Evolutionary conservation across 2,797 vertebrate species (phyloP), one percentile per base, ranked within the genome.

Genomic region (Oceanodroma leucorhoa): DNA sequence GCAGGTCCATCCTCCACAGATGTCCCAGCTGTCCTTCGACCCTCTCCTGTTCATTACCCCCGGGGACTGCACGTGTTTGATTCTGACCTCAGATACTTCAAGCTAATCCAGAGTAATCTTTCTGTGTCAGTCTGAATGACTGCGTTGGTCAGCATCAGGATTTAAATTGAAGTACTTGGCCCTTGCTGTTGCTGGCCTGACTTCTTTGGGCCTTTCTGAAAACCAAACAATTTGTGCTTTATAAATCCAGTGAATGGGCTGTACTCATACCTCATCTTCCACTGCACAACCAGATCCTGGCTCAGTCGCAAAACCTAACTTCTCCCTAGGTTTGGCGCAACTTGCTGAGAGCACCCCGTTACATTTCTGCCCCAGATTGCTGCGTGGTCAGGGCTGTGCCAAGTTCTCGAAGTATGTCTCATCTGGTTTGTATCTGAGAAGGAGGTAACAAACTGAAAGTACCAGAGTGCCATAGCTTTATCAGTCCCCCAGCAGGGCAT

Each of bases 181-280:
- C 93, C 34, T 7, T 36, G 40, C n/a, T 87, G n/a, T 72, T 91
- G 43, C 77, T 90, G 78, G 41, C 72, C 32, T 75, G 81, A 93
- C 61, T 69, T 92, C 75, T 76, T 77, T 70, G 75, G 77, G 66
- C 66, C 90, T 93, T 92, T n/a, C 26, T 69, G 84, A 94, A 96
- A 94, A 90, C 46, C 58, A 96, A 94, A 95, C 81, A 87, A 69
- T 92, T 95, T 96, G n/a, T 93, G 72, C 88, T 87, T 92, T 95
- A 85, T 81, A 92, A 92, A 78, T 78, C 61, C 90, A 93, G 75
- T 93, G 90, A 90, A 90, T 81, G 65, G 71, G 15, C 81, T 94
- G 84, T 78, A 87, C 81, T 94, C 45, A 70, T 83, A 89, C 30
- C 75, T 93, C 72, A 69, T 62, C 69, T 65, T 95, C 64, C 57